These are phyloP conservation scores for Agriopis aurantiaria DNA, from an alignment of 2,888 invertebrate genomes.

Conservation along the genomic window DNA sequence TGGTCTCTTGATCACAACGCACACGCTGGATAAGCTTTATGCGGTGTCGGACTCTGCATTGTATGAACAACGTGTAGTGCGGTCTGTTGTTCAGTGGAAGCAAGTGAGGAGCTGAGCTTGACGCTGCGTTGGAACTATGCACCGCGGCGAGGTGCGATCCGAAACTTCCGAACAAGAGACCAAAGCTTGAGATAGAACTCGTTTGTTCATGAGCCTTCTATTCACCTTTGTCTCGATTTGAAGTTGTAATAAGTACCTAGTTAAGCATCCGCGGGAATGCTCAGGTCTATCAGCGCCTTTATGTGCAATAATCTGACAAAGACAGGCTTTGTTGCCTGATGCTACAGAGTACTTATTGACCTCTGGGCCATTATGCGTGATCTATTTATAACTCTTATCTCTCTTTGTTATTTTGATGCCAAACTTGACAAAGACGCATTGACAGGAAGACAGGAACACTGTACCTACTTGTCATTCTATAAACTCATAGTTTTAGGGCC, in stretches of 20 bases:
- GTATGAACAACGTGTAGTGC: no score
- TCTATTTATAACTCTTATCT: constrained; percentile 68
- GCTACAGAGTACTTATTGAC: constrained; percentile 67
- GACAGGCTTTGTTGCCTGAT: constrained; percentile 62
- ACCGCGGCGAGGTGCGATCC: no score
- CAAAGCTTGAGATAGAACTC: no score
- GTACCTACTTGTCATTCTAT: neutral
- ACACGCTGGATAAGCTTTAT: no score
- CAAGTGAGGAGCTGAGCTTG: no score
- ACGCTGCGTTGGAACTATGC: no score
- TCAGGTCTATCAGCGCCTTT: neutral
- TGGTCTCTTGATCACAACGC: no score
- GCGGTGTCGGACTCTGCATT: no score
- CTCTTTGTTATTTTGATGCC: constrained; percentile 57
- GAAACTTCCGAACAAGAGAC: no score
- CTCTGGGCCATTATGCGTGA: constrained; percentile 65
- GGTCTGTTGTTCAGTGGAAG: no score
- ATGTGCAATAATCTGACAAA: constrained; percentile 70
- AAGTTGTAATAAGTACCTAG: neutral
- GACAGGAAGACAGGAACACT: constrained; percentile 6
- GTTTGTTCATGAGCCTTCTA: no score
- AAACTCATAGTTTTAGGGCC: no score
- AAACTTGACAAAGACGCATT: constrained; percentile 32
- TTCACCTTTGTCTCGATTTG: neutral
- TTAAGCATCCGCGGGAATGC: neutral